phyloP scores from a whole-genome alignment of 1,140 invertebrate genomes.

The Eciton burchellii region DNA sequence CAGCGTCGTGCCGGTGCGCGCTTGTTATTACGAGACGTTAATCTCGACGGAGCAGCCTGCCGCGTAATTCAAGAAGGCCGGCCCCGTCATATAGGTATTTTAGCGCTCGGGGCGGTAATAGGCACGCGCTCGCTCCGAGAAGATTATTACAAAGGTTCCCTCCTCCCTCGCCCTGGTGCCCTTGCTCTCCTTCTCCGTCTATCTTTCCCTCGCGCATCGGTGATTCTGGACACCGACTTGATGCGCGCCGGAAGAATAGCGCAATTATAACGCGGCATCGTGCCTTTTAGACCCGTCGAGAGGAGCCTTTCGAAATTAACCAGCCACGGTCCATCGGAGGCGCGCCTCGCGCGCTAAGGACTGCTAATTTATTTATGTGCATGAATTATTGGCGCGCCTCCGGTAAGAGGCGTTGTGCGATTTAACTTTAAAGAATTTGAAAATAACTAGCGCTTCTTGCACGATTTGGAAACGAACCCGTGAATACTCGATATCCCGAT shows the following conservation, averaged over 20 bases:
- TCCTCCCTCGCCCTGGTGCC: not conserved
- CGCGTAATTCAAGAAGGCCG: slow-evolving; percentile 68
- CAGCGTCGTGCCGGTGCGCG: not conserved
- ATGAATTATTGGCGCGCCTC: too few relatives aligned
- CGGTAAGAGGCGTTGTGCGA: not conserved
- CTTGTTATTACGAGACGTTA: slow-evolving; percentile 65
- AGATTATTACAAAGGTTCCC: slow-evolving; percentile 61
- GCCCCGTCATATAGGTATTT: slow-evolving; percentile 69
- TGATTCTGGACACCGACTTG: slow-evolving; percentile 59
- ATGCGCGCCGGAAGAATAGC: slow-evolving; percentile 50
- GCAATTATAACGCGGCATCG: slow-evolving; percentile 57
- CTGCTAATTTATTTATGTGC: slow-evolving; percentile 34
- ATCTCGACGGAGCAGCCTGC: slow-evolving; percentile 51
- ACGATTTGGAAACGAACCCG: not conserved
- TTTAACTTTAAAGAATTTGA: slow-evolving; percentile 17
- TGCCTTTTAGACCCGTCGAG: slow-evolving; percentile 32
- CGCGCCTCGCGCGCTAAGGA: not conserved
- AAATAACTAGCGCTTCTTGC: not conserved
- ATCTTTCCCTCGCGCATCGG: slow-evolving; percentile 24
- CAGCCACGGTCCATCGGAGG: slow-evolving; percentile 27
- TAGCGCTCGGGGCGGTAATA: slow-evolving; percentile 66
- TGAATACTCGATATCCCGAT: too few relatives aligned
- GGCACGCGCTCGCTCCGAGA: slow-evolving; percentile 51
- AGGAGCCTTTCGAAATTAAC: slow-evolving; percentile 26
- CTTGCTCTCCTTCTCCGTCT: slow-evolving; percentile 7